Evolutionary conservation across 2,888 invertebrate genomes (phyloP), one percentile per base, ranked within the genome.

Genomic region (Carterocephalus palaemon): DNA sequence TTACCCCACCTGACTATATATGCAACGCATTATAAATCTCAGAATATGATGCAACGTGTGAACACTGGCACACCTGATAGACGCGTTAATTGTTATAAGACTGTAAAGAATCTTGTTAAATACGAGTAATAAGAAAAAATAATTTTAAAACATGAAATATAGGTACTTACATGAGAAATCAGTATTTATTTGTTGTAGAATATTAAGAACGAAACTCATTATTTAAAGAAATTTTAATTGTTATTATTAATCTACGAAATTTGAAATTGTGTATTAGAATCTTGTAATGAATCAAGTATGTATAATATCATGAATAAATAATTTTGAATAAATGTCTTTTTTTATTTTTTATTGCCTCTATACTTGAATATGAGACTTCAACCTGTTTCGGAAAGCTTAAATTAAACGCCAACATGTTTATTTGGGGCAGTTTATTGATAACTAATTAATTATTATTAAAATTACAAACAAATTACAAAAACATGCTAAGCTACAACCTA

Each of bases 121-220:
- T 28, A 28, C 8, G 13, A 9, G 19, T 32, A 32, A 16, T 32
- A 8, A 9, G 6, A 20, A 20, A 6, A 16, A 20, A 12, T 13
- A 43, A 34, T 29, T 17, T 4, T 3, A 19, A 19, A 6, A 19
- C 6, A 19, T 3, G 19, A 19, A 46, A 46, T 42, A 24, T 32
- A 46, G 15, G 16, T 41, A 37, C 15, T 38, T 45, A 22, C 37
- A 23, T n/a, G n/a, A n/a, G n/a, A n/a, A n/a, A 50, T 50, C 54
- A 52, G 54, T 54, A 54, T 54, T 54, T 33, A 49, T 34, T 42
- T 48, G 41, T 49, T 49, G 38, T 45, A 46, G 41, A 29, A 45
- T 38, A 29, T 15, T 37, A 45, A 16, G n/a, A n/a, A 24, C 15
- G n/a, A 13, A 29, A 28, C 34, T 43, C 22, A 12, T 19, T 38